Conservation (phyloP, 2,113 vertebrate species). For the Mustelus asterias region DNA sequence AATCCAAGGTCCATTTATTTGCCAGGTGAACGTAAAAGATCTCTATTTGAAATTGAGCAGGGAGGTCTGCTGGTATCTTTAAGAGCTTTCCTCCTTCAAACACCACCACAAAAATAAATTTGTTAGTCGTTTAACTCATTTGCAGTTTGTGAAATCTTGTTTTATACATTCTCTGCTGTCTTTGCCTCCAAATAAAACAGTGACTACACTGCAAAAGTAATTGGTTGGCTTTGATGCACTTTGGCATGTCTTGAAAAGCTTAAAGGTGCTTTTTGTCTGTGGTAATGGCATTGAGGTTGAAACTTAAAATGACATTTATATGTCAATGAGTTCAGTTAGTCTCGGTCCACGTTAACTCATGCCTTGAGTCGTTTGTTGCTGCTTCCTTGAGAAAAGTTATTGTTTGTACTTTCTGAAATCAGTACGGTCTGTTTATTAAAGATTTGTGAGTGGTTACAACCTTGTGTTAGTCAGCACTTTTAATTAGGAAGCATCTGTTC, state of each 20-base stretch:
- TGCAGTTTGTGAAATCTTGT: not conserved
- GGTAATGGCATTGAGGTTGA: not conserved
- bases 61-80: not conserved
- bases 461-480: not conserved
- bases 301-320: not conserved
- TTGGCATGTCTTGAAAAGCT: not conserved
- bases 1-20: not conserved
- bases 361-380: not conserved
- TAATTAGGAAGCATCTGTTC: constrained; percentile 13
- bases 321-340: not conserved
- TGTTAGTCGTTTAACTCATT: not conserved
- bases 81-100: not conserved
- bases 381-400: not conserved
- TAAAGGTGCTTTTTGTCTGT: not conserved
- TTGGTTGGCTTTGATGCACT: not conserved
- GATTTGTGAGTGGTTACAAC: not conserved
- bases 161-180: not conserved
- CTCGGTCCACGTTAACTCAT: not conserved
- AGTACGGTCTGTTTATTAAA: not conserved
- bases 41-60: not conserved
- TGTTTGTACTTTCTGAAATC: constrained; percentile 11
- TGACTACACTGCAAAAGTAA: not conserved
- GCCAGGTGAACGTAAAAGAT: not conserved
- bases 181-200: not conserved
- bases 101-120: not conserved